A percentile compares a stretch with the other conserved stretches of the same genome.
Conservation (phyloP, 1,140 invertebrate genomes). For the Harlomillsia oculata region DNA sequence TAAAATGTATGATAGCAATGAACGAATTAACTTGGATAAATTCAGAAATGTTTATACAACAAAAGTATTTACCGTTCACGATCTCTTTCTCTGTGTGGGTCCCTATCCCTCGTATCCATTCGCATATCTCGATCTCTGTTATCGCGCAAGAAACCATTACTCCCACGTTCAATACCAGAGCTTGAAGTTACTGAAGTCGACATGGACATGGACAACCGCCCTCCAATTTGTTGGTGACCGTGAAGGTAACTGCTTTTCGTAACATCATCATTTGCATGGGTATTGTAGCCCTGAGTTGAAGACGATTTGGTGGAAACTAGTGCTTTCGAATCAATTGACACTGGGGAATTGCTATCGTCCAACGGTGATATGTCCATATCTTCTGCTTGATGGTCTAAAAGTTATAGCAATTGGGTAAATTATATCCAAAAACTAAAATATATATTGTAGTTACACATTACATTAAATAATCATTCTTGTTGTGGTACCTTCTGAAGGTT, state of each 20-base stretch:
- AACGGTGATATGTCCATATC: slow-evolving; percentile 35
- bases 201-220: slow-evolving; percentile 2
- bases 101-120: background rate
- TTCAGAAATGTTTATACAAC: too few species aligned
- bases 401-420: background rate
- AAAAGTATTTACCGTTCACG: too few species aligned
- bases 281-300: background rate
- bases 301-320: slow-evolving; percentile 13
- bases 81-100: background rate
- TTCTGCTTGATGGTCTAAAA: slow-evolving; percentile 29
- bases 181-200: too few species aligned
- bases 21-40: too few species aligned
- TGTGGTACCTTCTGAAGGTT: slow-evolving; percentile 31
- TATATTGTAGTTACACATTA: background rate
- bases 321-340: slow-evolving; percentile 11
- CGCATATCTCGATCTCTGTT: slow-evolving; percentile 21
- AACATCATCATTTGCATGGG: background rate
- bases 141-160: slow-evolving; percentile 7
- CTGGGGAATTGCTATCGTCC: slow-evolving; percentile 28
- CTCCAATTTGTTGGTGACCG: slow-evolving; percentile 4
- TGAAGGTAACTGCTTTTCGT: background rate
- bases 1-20: too few species aligned
- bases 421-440: background rate
- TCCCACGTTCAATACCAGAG: slow-evolving; percentile 1
- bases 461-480: background rate